A percentile compares a stretch with the other conserved stretches of the same genome.
phyloP scores from a whole-genome alignment of 2,797 vertebrate species.

The Cuculus canorus region DNA sequence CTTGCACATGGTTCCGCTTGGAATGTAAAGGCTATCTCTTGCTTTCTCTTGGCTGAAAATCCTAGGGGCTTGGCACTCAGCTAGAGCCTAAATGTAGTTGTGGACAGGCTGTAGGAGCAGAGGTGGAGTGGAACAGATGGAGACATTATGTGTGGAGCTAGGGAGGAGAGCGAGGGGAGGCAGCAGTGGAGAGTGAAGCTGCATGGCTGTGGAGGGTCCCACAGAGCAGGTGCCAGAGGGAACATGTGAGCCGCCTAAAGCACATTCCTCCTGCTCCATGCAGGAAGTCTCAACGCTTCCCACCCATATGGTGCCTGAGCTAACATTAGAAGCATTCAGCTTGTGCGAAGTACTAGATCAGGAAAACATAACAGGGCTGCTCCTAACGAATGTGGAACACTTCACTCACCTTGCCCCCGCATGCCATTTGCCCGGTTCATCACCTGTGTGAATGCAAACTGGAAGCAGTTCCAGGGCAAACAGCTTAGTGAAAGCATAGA shows the following conservation, averaged over 20 bases:
- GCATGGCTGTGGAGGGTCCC: background rate
- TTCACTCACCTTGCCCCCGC: background rate
- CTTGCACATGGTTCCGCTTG: background rate
- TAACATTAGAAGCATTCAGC: background rate
- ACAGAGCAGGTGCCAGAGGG: background rate
- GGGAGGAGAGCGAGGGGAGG: rapidly evolving
- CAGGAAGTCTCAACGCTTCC: background rate
- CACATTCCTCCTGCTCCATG: rapidly evolving
- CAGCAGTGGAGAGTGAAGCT: rapidly evolving
- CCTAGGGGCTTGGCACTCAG: too few species aligned
- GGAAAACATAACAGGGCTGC: background rate
- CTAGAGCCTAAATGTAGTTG: background rate
- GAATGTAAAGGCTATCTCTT: background rate
- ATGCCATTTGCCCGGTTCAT: background rate
- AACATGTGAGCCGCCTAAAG: background rate
- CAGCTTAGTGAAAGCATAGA: background rate
- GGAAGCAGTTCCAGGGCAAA: background rate
- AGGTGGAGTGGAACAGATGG: background rate
- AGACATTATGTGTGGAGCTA: rapidly evolving
- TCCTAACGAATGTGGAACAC: background rate
- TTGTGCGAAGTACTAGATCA: background rate
- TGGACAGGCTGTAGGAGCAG: background rate
- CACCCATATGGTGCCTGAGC: background rate
- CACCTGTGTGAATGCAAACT: background rate
- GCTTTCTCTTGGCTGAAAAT: background rate